A percentile compares a stretch with the other conserved stretches of the same genome.
These are phyloP conservation scores for Danio tinwini DNA, from an alignment of 2,797 vertebrate species.

Conservation along the genomic window DNA sequence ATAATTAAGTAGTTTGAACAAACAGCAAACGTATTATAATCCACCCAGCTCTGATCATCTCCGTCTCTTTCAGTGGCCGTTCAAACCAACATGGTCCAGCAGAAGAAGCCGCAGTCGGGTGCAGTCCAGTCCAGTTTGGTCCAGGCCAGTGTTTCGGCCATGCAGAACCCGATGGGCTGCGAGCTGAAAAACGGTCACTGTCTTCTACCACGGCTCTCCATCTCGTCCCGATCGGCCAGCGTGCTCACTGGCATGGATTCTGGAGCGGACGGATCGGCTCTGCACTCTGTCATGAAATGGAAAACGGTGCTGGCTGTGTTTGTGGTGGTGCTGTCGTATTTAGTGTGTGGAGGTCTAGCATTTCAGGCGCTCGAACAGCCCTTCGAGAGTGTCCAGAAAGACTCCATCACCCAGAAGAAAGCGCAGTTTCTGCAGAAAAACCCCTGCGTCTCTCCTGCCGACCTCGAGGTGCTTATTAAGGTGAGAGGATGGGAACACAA, in stretches of 20 bases:
- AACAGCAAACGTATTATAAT: background rate
- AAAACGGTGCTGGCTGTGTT: constrained; percentile 96
- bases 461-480: constrained; percentile 92
- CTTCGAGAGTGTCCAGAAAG: constrained; percentile 91
- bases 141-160: constrained; percentile 78
- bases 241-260: constrained; percentile 90
- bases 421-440: constrained; percentile 89
- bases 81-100: constrained; percentile 77
- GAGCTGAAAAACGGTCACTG: constrained; percentile 85
- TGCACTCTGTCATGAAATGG: constrained; percentile 97
- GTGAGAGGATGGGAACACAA: constrained; percentile 66
- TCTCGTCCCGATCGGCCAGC: constrained; percentile 87
- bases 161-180: constrained; percentile 84
- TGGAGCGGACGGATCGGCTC: constrained; percentile 76
- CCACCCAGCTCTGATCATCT: background rate
- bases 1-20: too few relatives aligned
- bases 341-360: constrained; percentile 89
- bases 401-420: constrained; percentile 89
- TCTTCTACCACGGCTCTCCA: constrained; percentile 81
- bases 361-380: constrained; percentile 93
- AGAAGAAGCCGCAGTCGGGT: constrained; percentile 80
- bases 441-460: constrained; percentile 83
- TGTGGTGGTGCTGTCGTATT: constrained; percentile 91
- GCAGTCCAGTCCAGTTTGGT: constrained; percentile 77
- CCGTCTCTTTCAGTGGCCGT: constrained; percentile 77